A percentile compares a stretch with the other conserved stretches of the same genome.
Evolutionary conservation across 2,888 invertebrate genomes (phyloP).

Genomic region (Napeogenes inachia): DNA sequence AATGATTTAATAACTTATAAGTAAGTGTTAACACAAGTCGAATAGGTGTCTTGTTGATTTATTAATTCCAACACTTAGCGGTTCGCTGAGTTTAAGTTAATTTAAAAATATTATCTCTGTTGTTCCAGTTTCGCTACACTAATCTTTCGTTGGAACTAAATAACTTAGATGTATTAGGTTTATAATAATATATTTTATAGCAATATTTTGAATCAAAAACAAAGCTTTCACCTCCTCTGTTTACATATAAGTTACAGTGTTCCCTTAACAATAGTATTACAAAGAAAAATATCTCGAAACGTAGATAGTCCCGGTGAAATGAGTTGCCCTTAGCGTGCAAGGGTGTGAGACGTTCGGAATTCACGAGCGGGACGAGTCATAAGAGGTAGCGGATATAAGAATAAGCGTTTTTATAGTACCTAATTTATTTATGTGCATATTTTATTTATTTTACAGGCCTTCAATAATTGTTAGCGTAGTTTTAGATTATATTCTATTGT

Average conservation of each 20-base stretch:
- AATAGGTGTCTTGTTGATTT: slow-evolving; percentile 36
- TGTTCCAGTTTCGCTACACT: not conserved
- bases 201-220: not conserved
- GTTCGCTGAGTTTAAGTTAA: slow-evolving; percentile 24
- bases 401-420: not conserved
- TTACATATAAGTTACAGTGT: slow-evolving; percentile 35
- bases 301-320: slow-evolving; percentile 72
- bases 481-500: too few relatives aligned
- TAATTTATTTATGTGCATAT: not conserved
- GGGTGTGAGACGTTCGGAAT: slow-evolving; percentile 72
- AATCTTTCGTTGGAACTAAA: not conserved
- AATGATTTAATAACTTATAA: slow-evolving; percentile 28
- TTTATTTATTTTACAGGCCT: not conserved
- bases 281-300: slow-evolving; percentile 72
- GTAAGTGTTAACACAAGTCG: slow-evolving; percentile 33
- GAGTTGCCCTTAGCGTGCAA: slow-evolving; percentile 72
- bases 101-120: not conserved
- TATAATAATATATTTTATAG: too few relatives aligned
- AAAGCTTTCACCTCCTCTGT: slow-evolving; percentile 9
- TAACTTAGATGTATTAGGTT: too few relatives aligned
- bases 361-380: slow-evolving; percentile 38
- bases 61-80: slow-evolving; percentile 27
- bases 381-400: slow-evolving; percentile 26
- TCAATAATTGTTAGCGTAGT: too few relatives aligned
- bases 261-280: slow-evolving; percentile 68